phyloP scores from a whole-genome alignment of 1,140 invertebrate species.

The Drosophila persimilis region DNA sequence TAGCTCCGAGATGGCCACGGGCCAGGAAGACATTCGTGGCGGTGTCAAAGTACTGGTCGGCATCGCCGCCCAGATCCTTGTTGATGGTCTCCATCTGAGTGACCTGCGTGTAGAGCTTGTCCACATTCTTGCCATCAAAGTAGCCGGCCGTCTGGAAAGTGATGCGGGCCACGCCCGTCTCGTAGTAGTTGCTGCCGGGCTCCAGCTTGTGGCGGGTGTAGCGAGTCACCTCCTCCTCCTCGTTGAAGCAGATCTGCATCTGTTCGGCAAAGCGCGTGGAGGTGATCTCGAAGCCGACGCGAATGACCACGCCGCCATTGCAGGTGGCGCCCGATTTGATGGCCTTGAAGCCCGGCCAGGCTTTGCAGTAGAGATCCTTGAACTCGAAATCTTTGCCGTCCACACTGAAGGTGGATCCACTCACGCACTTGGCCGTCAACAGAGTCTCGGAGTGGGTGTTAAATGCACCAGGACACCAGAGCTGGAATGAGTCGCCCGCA shows the following conservation, averaged over 20 bases:
- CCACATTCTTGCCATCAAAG: slow-evolving; percentile 77
- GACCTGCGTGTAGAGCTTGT: slow-evolving; percentile 74
- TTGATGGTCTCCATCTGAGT: slow-evolving; percentile 74
- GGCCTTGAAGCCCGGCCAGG: slow-evolving; percentile 73
- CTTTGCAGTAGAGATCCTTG: slow-evolving; percentile 75
- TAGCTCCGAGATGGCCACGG: slow-evolving; percentile 88
- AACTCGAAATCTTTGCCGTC: slow-evolving; percentile 43
- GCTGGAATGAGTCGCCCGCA: slow-evolving; percentile 52
- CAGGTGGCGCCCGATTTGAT: slow-evolving; percentile 73
- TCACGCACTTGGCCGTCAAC: slow-evolving; percentile 68
- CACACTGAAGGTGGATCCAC: slow-evolving; percentile 31
- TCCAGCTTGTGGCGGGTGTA: slow-evolving; percentile 81
- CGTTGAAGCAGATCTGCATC: slow-evolving; percentile 83
- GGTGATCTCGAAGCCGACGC: slow-evolving; percentile 72
- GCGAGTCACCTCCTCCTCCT: slow-evolving; percentile 78
- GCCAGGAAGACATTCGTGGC: slow-evolving; percentile 83
- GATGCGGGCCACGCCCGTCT: slow-evolving; percentile 77
- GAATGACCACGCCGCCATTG: slow-evolving; percentile 68
- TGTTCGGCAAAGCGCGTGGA: slow-evolving; percentile 75
- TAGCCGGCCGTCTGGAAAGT: slow-evolving; percentile 73
- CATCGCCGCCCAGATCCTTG: slow-evolving; percentile 71
- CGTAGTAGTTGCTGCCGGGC: slow-evolving; percentile 72
- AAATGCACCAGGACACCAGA: slow-evolving; percentile 72
- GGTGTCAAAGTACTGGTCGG: slow-evolving; percentile 63
- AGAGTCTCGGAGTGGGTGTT: slow-evolving; percentile 45